Base-by-base conservation (phyloP, 2,113 vertebrate genomes). In the Arothron firmamentum region DNA sequence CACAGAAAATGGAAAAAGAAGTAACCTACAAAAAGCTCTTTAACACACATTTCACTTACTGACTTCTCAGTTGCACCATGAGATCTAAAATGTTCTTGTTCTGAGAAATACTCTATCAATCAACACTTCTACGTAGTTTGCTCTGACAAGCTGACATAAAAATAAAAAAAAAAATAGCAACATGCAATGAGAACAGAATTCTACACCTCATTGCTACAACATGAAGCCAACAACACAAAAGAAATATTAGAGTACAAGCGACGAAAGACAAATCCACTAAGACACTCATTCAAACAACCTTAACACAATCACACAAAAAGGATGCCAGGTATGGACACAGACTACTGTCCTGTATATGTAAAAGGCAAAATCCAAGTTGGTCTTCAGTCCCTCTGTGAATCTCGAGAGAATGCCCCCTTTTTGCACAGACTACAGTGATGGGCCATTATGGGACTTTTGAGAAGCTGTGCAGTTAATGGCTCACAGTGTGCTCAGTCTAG, bases 61-160 rank as follows among this genome's bases (percentile, higher is more conserved):
- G 79, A 85, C 83, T 72, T 70, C 77, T 81, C 66, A 80, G 82
- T 87, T 86, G 82, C 85, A 84, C 56, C 18, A 72, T 53, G 5
- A 71, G 46, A 68, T 56, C 47, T 52, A 48, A 57, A 8, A 13
- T 15, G 47, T 57, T 64, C 43, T 54, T 34, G 51, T 31, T 9
- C 28, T 31, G 28, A 31, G 28, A 31, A 31, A 31, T 31, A 31
- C 28, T 31, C 28, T 9, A 31, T 31, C 28, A 31, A 31, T 5
- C 6, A 5, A 31, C 28, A 31, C 28, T 31, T 31, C 28, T 31
- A 76, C 56, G 11, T 23, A 23, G 21, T 23, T 23, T 23, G 21
- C 21, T 23, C 21, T 2, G 21, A 23, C 21, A 23, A 23, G 21
- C 21, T 23, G 21, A 23, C 21, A 3, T 23, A 23, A 23, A 23